A percentile compares a stretch with the other conserved stretches of the same genome.
Conservation (phyloP, 2,797 vertebrate species). For the Crenichthys baileyi region DNA sequence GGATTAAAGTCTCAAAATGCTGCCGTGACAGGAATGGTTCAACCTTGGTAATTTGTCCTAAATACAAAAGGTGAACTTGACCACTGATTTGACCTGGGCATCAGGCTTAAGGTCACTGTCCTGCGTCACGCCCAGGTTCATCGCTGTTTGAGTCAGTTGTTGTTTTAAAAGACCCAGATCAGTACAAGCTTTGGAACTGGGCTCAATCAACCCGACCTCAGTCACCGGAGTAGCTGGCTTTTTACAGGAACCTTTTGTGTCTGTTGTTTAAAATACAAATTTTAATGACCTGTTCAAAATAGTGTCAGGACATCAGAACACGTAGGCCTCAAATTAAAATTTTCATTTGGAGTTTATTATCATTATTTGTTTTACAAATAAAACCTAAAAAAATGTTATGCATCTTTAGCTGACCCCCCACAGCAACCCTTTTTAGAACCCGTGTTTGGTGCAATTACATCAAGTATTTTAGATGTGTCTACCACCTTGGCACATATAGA, state of each 20-base stretch:
- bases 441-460: too few relatives aligned
- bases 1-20: too few relatives aligned
- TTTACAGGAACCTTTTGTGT: background rate
- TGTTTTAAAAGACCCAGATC: too few relatives aligned
- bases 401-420: background rate
- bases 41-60: too few relatives aligned
- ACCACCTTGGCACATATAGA: background rate
- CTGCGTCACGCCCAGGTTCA: too few relatives aligned
- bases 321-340: background rate
- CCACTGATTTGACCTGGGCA: too few relatives aligned
- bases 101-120: too few relatives aligned
- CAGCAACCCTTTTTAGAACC: background rate
- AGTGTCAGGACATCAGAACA: background rate
- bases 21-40: too few relatives aligned
- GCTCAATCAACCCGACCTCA: too few relatives aligned
- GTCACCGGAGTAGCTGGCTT: background rate
- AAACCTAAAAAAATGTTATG: background rate
- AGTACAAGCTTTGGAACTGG: too few relatives aligned
- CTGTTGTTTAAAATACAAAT: background rate
- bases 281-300: background rate
- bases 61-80: too few relatives aligned
- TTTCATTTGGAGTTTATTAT: background rate
- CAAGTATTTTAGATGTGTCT: background rate
- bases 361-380: background rate
- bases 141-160: too few relatives aligned